Conservation (phyloP, 2,888 invertebrate species). For the Catonia carolina region DNA sequence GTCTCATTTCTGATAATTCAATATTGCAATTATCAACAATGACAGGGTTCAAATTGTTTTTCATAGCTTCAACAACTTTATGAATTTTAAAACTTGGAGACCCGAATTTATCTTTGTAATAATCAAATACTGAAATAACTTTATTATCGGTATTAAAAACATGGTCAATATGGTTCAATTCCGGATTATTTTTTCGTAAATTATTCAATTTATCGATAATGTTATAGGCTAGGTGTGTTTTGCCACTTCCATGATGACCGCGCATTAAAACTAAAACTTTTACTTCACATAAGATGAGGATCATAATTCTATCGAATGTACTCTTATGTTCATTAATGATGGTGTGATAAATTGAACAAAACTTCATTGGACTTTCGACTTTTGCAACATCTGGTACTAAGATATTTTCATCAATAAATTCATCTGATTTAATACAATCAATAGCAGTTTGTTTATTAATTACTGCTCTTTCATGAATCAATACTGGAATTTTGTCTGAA, state of each 20-base stretch:
- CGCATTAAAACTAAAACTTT: constrained; percentile 69
- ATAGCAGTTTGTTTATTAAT: too few relatives aligned
- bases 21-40: constrained; percentile 87
- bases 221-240: constrained; percentile 58
- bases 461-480: too few relatives aligned
- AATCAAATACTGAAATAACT: too few relatives aligned
- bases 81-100: constrained; percentile 61
- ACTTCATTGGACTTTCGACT: too few relatives aligned
- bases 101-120: too few relatives aligned
- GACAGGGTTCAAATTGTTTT: constrained; percentile 62
- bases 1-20: constrained; percentile 76
- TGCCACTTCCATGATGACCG: constrained; percentile 81
- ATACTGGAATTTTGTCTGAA: too few relatives aligned
- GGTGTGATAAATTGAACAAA: too few relatives aligned
- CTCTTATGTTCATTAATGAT: too few relatives aligned
- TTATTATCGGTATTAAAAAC: constrained; percentile 65
- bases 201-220: constrained; percentile 43
- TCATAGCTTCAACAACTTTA: constrained; percentile 50
- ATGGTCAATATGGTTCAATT: constrained; percentile 42
- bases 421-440: too few relatives aligned
- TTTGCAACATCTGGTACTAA: too few relatives aligned
- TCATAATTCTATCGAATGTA: constrained; percentile 17
- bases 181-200: constrained; percentile 34
- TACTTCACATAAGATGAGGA: constrained; percentile 46
- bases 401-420: too few relatives aligned